Evolutionary conservation across 2,797 vertebrate species (phyloP).

Genomic region (Arnoldichthys spilopterus): DNA sequence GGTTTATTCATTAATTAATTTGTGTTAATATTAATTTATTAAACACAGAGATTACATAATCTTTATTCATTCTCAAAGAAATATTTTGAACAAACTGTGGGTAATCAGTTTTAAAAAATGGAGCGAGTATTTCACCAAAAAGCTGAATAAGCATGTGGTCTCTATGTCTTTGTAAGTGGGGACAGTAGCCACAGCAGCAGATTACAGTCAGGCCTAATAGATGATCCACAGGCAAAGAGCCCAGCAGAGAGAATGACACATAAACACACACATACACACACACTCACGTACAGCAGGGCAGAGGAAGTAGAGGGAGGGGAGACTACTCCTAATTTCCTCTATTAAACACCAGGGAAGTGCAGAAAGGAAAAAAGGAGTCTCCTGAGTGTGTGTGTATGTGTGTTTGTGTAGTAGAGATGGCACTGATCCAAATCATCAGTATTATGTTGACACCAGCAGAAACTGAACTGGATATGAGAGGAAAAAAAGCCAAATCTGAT

Average conservation of each 20-base stretch:
- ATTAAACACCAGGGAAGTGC: conserved; percentile 50
- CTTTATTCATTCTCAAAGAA: neutral
- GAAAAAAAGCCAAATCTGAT: neutral
- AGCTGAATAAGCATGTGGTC: neutral
- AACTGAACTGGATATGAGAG: too few species aligned
- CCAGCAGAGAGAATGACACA: conserved; percentile 3
- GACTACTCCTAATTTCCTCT: conserved; percentile 40
- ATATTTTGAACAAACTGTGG: neutral
- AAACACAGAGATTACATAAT: neutral
- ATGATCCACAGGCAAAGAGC: neutral
- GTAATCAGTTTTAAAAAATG: neutral
- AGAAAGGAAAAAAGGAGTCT: conserved; percentile 37
- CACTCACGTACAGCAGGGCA: conserved; percentile 22
- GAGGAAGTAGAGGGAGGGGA: conserved; percentile 50
- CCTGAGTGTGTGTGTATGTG: conserved; percentile 13
- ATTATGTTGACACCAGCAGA: neutral
- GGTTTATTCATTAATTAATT: too few species aligned
- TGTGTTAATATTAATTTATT: too few species aligned
- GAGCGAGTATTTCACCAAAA: neutral
- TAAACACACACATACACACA: neutral
- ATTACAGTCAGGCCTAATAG: neutral
- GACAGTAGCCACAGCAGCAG: neutral
- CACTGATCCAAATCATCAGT: neutral
- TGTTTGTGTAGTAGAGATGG: neutral
- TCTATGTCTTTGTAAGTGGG: neutral